Percentiles rank a stretch among this genome's conserved stretches.
Conservation (phyloP, 2,797 vertebrate species). For the Peromyscus eremicus region DNA sequence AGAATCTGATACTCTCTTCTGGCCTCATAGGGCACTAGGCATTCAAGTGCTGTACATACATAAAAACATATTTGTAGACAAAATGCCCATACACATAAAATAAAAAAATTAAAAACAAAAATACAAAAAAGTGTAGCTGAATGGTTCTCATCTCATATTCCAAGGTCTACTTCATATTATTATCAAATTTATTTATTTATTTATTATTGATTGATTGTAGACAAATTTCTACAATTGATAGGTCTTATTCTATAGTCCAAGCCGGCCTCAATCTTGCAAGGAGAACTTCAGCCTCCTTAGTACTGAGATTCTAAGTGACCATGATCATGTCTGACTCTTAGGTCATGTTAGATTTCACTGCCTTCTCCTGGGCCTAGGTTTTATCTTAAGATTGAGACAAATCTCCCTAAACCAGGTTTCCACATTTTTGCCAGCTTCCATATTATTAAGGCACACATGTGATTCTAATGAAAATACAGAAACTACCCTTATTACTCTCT, state of each 20-base stretch:
- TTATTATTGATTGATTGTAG: background rate
- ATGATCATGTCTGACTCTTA: background rate
- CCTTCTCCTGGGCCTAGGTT: background rate
- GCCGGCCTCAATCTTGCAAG: background rate
- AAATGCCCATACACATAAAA: background rate
- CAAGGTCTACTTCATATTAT: background rate
- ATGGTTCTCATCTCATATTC: background rate
- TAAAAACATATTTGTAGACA: background rate
- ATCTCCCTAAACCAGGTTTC: background rate
- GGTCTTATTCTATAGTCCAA: background rate
- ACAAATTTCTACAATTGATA: background rate
- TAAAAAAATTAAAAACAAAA: background rate
- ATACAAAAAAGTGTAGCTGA: background rate
- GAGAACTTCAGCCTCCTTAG: background rate
- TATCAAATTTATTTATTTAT: background rate
- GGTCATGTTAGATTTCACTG: background rate
- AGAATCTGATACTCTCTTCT: background rate
- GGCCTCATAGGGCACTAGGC: background rate
- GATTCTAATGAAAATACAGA: background rate
- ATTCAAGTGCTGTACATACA: background rate
- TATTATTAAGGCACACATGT: background rate
- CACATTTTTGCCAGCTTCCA: background rate
- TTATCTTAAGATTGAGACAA: background rate
- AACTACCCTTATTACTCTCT: background rate
- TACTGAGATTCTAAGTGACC: background rate